Percentiles rank a stretch among this genome's conserved stretches.
These are phyloP conservation scores for Phenganax subtilis DNA, from an alignment of 92 coral and sea anemone species.

Conservation along the genomic window DNA sequence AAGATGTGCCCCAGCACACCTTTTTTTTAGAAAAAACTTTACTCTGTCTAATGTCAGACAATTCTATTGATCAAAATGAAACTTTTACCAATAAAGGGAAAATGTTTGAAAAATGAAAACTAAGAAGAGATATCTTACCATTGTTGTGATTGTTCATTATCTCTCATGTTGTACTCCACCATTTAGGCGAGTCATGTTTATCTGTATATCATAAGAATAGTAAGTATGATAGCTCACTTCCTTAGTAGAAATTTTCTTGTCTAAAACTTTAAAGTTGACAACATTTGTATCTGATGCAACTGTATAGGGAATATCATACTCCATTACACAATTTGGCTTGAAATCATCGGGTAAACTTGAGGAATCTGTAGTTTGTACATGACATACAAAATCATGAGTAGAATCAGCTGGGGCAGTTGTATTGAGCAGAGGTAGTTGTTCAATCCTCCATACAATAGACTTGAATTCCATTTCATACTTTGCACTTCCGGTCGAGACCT, in stretches of 20 bases:
- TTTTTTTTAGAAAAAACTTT: too few species aligned
- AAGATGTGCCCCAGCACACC: too few species aligned
- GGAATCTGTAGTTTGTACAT: constrained; percentile 57
- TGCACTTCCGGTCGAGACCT: constrained; percentile 81
- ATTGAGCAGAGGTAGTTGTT: constrained; percentile 74
- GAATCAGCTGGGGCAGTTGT: constrained; percentile 94
- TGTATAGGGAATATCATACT: constrained; percentile 80
- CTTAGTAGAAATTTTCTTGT: constrained; percentile 79
- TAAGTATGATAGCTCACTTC: constrained; percentile 85
- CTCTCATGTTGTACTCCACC: constrained; percentile 42
- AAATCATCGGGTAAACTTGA: constrained; percentile 77
- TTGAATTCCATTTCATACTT: constrained; percentile 87
- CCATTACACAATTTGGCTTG: constrained; percentile 80
- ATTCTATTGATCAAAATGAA: too few species aligned
- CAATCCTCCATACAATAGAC: constrained; percentile 84
- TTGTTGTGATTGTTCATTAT: not conserved
- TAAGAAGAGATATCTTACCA: constrained; percentile 15
- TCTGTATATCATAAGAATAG: constrained; percentile 76
- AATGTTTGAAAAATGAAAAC: too few species aligned
- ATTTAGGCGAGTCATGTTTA: constrained; percentile 65
- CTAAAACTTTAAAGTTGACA: constrained; percentile 85
- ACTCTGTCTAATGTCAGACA: too few species aligned
- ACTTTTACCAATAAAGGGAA: too few species aligned
- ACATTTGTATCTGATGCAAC: constrained; percentile 88
- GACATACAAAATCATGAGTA: constrained; percentile 73